phyloP scores from a whole-genome alignment of 2,888 invertebrate genomes.

The Epinotia bilunana region DNA sequence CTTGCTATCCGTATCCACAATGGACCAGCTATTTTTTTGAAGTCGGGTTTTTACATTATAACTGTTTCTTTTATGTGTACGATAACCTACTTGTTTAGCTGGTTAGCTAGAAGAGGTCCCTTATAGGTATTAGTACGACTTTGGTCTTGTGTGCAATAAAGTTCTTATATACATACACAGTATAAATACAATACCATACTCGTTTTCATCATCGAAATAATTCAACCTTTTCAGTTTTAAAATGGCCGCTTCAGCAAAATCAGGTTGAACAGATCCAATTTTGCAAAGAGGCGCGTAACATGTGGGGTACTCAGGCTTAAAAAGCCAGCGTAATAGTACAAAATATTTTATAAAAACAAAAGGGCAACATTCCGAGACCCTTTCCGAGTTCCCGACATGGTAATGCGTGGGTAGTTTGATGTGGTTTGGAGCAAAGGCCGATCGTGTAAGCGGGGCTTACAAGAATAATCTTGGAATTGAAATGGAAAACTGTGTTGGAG shows the following conservation, averaged over 20 bases:
- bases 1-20: no score
- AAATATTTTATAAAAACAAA: slow-evolving; percentile 43
- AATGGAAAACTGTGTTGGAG: background rate
- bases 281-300: slow-evolving; percentile 18
- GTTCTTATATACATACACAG: no score
- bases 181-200: no score
- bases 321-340: slow-evolving; percentile 27
- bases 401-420: slow-evolving; percentile 30
- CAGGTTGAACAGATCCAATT: slow-evolving; percentile 28
- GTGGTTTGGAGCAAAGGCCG: slow-evolving; percentile 12
- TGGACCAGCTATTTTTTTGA: no score
- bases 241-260: slow-evolving; percentile 4
- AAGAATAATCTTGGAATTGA: slow-evolving; percentile 15
- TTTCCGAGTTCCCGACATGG: slow-evolving; percentile 9
- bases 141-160: no score
- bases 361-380: slow-evolving; percentile 21
- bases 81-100: no score
- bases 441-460: slow-evolving; percentile 10
- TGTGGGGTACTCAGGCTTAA: slow-evolving; percentile 9
- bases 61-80: no score
- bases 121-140: no score
- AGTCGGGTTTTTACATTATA: no score
- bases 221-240: background rate
- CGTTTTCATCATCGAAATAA: no score
- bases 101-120: no score